Evolutionary conservation across 2,888 invertebrate genomes (phyloP).

Genomic region (Ormyrus nitidulus): DNA sequence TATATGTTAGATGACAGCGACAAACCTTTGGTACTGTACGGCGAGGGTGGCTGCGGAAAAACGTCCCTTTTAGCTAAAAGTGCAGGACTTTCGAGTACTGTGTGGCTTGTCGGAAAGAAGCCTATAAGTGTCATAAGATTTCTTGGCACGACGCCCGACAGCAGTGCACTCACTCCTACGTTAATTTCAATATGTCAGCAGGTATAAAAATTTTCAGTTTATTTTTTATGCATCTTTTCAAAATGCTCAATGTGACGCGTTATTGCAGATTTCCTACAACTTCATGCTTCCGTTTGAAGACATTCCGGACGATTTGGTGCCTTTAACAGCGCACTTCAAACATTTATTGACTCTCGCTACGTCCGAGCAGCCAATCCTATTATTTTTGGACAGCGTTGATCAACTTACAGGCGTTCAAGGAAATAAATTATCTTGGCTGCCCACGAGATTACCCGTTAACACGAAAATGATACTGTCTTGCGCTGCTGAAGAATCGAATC

Average conservation of each 20-base stretch:
- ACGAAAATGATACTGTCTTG: constrained; percentile 96
- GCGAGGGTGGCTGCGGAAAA: constrained; percentile 98
- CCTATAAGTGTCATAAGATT: constrained; percentile 94
- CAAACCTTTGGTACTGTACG: constrained; percentile 93
- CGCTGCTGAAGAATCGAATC: constrained; percentile 90
- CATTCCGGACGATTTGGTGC: constrained; percentile 97
- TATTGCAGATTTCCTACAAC: constrained; percentile 89
- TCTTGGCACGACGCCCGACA: constrained; percentile 97
- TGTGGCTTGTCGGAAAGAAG: constrained; percentile 84
- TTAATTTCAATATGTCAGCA: constrained; percentile 97
- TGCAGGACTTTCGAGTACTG: constrained; percentile 86
- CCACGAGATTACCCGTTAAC: constrained; percentile 90
- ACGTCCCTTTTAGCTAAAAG: constrained; percentile 96
- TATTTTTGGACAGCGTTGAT: constrained; percentile 97
- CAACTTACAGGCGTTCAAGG: constrained; percentile 96
- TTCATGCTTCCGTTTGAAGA: constrained; percentile 93
- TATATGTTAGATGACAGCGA: constrained; percentile 91
- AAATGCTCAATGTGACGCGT: too few relatives aligned
- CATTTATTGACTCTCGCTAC: constrained; percentile 90
- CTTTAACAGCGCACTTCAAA: constrained; percentile 96
- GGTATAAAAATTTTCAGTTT: constrained; percentile 75
- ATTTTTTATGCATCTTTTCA: constrained; percentile 18
- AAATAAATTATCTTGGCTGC: constrained; percentile 97
- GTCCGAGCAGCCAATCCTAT: constrained; percentile 88
- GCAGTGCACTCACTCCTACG: constrained; percentile 94